Evolutionary conservation across 1,140 invertebrate genomes (phyloP).

Genomic region (Pinna nobilis): DNA sequence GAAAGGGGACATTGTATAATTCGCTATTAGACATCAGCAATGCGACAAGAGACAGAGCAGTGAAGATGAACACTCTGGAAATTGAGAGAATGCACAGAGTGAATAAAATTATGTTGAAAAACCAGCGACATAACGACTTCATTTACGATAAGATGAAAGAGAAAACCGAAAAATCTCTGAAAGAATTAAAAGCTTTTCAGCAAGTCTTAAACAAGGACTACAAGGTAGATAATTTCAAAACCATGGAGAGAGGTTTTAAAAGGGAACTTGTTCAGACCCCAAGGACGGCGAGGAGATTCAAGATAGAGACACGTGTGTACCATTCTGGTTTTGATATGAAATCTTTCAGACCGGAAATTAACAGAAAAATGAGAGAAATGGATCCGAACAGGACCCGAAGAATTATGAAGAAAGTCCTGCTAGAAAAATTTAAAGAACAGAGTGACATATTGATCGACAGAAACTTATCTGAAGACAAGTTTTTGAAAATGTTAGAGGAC

Average conservation of each 20-base stretch:
- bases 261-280: constrained; percentile 28
- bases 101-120: constrained; percentile 13
- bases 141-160: constrained; percentile 1
- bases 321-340: constrained; percentile 27
- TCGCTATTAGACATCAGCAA: constrained; percentile 20
- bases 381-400: not conserved
- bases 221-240: constrained; percentile 26
- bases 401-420: constrained; percentile 25
- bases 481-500: constrained; percentile 24
- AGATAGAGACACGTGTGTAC: constrained; percentile 31
- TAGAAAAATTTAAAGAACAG: constrained; percentile 27
- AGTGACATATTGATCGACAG: constrained; percentile 33
- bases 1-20: constrained; percentile 29
- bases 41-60: constrained; percentile 16
- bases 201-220: constrained; percentile 31
- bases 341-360: constrained; percentile 25
- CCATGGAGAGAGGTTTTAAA: constrained; percentile 22
- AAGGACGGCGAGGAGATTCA: constrained; percentile 19
- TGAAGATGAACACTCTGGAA: constrained; percentile 19
- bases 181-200: constrained; percentile 25
- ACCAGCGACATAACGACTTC: constrained; percentile 17
- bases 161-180: constrained; percentile 7
- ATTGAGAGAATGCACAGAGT: constrained; percentile 11
- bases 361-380: constrained; percentile 17
- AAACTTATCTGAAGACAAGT: constrained; percentile 9